Evolutionary conservation across 2,113 vertebrate species (phyloP), one percentile per base, ranked within the genome.

Genomic region (Bagarius yarrelli): DNA sequence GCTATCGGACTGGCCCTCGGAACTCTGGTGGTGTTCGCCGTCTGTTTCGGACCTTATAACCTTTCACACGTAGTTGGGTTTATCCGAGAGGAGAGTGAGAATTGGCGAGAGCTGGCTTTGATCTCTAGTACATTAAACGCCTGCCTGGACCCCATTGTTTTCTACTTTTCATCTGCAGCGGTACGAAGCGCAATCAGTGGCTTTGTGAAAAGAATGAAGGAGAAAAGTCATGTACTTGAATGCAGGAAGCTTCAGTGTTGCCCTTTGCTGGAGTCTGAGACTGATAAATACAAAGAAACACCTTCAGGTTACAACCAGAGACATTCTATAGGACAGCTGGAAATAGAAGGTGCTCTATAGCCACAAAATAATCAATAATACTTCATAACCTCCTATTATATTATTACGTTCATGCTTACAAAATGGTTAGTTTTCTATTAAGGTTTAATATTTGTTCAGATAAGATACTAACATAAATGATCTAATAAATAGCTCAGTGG

Each of bases 1-100:
- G 94, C 94, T 79, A 91, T 91, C 0, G 94, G 94, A 0, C 87
- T 96, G 9, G 91, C 91, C 0, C 72, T 90, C 0, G 90, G 94
- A 73, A 95, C 94, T 0, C 83, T 95, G 36, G n/a, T 91, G 0
- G 93, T 94, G 0, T 96, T 96, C n/a, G 82, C 93, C 0, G 34
- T 95, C 71, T 95, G 92, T 74, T 96, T 95, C 1, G 92, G 92
- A 5, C 95, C 95, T 0, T 96, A 93, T 83, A 95, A 95, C 1
- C 8, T 86, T 47, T 96, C 95, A 36, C 95, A 96, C 0, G 82
- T 95, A 13, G 93, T 95, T 25, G 95, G 95, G 11, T 94, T 86
- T 1, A 57, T 81, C 30, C 74, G 34, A 0, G 6, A 69, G 0
- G 85, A 89, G n/a, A 93, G 81, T 1, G 87, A 91, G 57, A 12